These are phyloP conservation scores for Achatina immaculata DNA, from an alignment of 1,140 invertebrate species.

Conservation along the genomic window DNA sequence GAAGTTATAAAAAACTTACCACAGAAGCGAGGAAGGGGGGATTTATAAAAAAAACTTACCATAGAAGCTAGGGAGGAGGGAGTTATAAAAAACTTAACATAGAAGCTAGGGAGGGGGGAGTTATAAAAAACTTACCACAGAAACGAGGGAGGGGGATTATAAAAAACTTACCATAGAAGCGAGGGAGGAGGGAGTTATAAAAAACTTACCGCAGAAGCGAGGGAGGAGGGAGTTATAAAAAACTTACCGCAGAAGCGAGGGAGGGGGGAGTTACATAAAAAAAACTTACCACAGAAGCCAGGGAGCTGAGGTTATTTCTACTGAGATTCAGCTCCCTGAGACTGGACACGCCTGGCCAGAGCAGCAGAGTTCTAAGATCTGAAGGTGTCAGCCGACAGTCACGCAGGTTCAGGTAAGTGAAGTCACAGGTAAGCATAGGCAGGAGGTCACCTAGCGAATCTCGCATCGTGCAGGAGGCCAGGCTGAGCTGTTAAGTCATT, in stretches of 20 bases:
- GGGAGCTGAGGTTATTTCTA: constrained; percentile 56
- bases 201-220: too few species aligned
- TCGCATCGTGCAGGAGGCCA: constrained; percentile 58
- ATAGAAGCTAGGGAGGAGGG: too few species aligned
- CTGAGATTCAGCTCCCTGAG: constrained; percentile 63
- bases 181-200: too few species aligned
- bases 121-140: too few species aligned
- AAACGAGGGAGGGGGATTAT: too few species aligned
- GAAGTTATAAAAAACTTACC: too few species aligned
- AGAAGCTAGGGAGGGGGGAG: too few species aligned
- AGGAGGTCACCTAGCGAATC: constrained; percentile 48
- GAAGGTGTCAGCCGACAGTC: constrained; percentile 58
- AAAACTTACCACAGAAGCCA: constrained; percentile 21
- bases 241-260: not conserved
- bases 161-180: constrained; percentile 18
- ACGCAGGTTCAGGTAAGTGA: constrained; percentile 56
- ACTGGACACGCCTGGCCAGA: constrained; percentile 48
- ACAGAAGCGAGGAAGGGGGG: too few species aligned
- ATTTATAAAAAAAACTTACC: too few species aligned
- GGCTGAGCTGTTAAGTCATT: constrained; percentile 52
- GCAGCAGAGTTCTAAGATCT: constrained; percentile 52
- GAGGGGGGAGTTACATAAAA: not conserved
- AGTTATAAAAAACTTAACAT: too few species aligned
- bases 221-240: constrained; percentile 25
- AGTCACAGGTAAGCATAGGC: constrained; percentile 33